Evolutionary conservation across 2,797 vertebrate genomes (phyloP), one percentile per base, ranked within the genome.

Genomic region (Gymnoscopelus microlampas): DNA sequence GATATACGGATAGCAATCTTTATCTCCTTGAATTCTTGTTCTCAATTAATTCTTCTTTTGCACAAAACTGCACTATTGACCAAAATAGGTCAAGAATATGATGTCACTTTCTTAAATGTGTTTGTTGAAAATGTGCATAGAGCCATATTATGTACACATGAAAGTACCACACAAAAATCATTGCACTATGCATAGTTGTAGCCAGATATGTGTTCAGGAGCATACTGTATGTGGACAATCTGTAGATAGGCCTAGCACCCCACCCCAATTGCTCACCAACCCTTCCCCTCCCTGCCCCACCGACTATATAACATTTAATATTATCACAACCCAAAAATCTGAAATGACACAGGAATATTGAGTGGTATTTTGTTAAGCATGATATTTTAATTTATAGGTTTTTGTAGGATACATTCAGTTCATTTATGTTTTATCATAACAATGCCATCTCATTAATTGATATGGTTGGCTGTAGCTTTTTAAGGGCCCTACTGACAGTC

Each of bases 91-190:
- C 80, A 79, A 70, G 58, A 63, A 88, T 60, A 60, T 88, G 89
- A 93, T 93, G 92, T 93, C 90, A 89, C 82, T 83, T 88, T 86
- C 51, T 78, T 35, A 89, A 78, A 84, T 86, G 83, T 78, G 8
- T 39, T 60, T 62, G 66, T 60, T 80, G 74, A 82, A 57, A 15
- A 29, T 29, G 55, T 83, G 73, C 77, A 73, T 76, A 84, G 72
- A 90, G 87, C 88, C 89, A 90, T 90, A 82, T 81, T 68, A 78
- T 71, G 49, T 82, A 83, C 73, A 76, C 61, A 63, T 71, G 32
- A 51, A 78, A 57, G 65, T 72, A 81, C 65, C 56, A 77, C 78
- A 68, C 76, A 61, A 50, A 54, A 14, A 48, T 67, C 44, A 48
- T 85, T 88, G 79, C 84, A 84, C 90, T 89, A 85, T 86, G 77